These are phyloP conservation scores for Elmis aenea DNA, from an alignment of 2,888 invertebrate genomes.

Conservation along the genomic window DNA sequence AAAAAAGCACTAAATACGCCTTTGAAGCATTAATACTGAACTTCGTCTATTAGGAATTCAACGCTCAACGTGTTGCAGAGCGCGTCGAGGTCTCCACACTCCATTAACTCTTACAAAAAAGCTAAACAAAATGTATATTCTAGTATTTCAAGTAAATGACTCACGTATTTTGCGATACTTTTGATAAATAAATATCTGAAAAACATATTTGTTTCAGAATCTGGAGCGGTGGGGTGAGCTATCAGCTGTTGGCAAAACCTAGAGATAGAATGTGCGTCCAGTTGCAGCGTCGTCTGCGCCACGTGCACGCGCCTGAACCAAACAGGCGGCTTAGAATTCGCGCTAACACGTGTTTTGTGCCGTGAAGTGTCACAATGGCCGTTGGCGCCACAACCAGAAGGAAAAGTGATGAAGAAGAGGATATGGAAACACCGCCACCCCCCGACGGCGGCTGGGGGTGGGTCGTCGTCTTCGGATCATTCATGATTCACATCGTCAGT, in stretches of 20 bases:
- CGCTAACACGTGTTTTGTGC: conserved; percentile 8
- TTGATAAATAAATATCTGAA: too few species aligned
- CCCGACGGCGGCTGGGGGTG: conserved; percentile 96
- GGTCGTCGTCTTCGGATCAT: conserved; percentile 90
- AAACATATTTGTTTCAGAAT: conserved; percentile 8
- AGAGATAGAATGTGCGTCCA: conserved; percentile 19
- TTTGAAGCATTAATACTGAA: too few species aligned
- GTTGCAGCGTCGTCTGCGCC: conserved; percentile 22
- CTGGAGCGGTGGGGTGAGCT: conserved; percentile 16
- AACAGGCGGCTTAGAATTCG: conserved; percentile 12
- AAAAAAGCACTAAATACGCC: too few species aligned
- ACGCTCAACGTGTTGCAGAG: too few species aligned
- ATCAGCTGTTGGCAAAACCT: conserved; percentile 17
- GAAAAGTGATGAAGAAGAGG: conserved; percentile 36
- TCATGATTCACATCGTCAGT: conserved; percentile 94
- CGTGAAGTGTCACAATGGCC: conserved; percentile 15
- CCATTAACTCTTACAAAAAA: too few species aligned
- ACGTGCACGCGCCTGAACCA: conserved; percentile 19
- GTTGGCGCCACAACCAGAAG: conserved; percentile 18
- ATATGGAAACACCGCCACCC: conserved; percentile 50
- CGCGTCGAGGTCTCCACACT: too few species aligned
- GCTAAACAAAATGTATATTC: too few species aligned
- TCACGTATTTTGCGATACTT: too few species aligned
- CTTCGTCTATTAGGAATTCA: too few species aligned
- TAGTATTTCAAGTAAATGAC: too few species aligned